phyloP scores from a whole-genome alignment of 2,113 vertebrate species.

The Rhinichthys klamathensis region DNA sequence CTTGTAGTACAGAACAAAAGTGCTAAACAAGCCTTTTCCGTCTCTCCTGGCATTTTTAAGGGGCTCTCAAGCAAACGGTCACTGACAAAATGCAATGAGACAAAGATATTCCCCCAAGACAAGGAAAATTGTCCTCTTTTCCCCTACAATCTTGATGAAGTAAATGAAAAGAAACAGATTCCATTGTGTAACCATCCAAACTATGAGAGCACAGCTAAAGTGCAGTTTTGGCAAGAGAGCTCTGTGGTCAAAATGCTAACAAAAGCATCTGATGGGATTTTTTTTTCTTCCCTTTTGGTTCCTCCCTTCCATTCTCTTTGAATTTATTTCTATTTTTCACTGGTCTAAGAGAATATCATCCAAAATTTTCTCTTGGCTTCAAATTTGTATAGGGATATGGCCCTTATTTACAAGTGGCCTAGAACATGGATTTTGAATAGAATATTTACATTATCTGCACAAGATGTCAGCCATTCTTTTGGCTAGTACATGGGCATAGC shows the following conservation, averaged over 20 bases:
- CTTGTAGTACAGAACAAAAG: background rate
- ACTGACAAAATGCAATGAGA: slow-evolving; percentile 59
- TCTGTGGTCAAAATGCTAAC: slow-evolving; percentile 62
- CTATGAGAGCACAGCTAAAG: slow-evolving; percentile 70
- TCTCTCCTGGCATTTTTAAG: background rate
- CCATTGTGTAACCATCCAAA: slow-evolving; percentile 62
- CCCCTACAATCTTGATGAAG: slow-evolving; percentile 44
- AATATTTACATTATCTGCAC: background rate
- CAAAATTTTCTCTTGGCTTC: background rate
- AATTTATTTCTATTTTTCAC: slow-evolving; percentile 43
- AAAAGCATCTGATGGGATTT: slow-evolving; percentile 55
- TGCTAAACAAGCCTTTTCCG: background rate
- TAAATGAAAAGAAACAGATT: slow-evolving; percentile 75
- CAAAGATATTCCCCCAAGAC: slow-evolving; percentile 34
- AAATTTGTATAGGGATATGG: background rate
- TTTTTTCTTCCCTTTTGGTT: slow-evolving; percentile 22
- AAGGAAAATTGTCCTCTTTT: slow-evolving; percentile 46
- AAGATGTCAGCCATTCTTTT: background rate
- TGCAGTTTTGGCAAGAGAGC: slow-evolving; percentile 73
- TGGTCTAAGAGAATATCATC: slow-evolving; percentile 29
- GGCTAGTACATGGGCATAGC: background rate
- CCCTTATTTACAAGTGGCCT: background rate
- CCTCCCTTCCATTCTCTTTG: slow-evolving; percentile 38
- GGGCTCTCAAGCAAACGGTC: slow-evolving; percentile 23
- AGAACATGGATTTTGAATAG: background rate